Percentiles rank a stretch among this genome's conserved stretches.
Evolutionary conservation across 2,797 vertebrate species (phyloP).

Genomic region (Loriculus beryllinus): DNA sequence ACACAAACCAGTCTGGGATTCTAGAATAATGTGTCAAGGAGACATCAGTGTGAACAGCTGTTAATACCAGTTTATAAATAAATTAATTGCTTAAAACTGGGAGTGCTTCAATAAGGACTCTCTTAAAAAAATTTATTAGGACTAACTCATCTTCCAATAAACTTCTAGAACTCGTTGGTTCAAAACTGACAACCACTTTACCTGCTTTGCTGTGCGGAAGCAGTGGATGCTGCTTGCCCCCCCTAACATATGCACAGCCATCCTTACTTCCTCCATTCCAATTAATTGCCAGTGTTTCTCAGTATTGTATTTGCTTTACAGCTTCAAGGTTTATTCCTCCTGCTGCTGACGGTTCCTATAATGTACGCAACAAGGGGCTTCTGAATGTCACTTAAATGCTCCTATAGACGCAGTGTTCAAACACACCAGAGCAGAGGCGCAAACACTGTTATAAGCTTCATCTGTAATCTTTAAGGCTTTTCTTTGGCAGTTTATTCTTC

Average conservation of each 20-base stretch:
- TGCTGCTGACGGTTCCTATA: not conserved
- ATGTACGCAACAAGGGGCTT: not conserved
- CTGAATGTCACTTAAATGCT: constrained; percentile 6
- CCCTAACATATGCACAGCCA: not conserved
- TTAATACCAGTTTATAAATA: not conserved
- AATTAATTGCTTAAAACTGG: not conserved
- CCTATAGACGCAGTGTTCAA: not conserved
- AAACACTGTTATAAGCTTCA: not conserved
- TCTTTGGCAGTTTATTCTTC: not conserved
- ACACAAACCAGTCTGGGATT: not conserved
- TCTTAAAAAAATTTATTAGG: not conserved
- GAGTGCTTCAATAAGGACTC: not conserved
- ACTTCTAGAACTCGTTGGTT: not conserved
- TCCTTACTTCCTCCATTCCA: not conserved
- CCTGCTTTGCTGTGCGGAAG: not conserved
- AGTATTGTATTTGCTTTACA: not conserved
- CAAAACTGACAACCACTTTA: not conserved
- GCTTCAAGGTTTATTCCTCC: constrained; percentile 8
- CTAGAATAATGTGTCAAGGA: rapidly evolving
- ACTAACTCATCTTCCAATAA: not conserved
- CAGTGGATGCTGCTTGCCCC: not conserved
- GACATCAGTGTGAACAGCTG: not conserved
- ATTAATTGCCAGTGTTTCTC: not conserved
- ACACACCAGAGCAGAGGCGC: not conserved
- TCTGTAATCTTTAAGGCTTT: not conserved